Evolutionary conservation across 2,797 vertebrate genomes (phyloP).

Genomic region (Glyptemys insculpta): DNA sequence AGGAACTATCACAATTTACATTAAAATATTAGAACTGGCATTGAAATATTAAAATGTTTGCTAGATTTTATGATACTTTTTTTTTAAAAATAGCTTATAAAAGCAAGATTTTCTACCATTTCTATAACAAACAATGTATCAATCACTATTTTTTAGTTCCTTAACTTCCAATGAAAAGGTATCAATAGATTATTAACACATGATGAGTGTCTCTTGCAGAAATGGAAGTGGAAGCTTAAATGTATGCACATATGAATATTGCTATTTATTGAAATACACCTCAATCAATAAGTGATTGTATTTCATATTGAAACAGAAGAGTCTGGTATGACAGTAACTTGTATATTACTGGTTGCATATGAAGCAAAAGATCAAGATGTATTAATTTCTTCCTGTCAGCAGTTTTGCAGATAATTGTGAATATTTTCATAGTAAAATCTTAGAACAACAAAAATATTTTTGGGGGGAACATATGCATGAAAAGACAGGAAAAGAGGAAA

Average conservation of each 20-base stretch:
- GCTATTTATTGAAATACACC: background rate
- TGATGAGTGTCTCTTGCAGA: background rate
- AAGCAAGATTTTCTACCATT: slow-evolving; percentile 2
- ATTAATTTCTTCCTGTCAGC: background rate
- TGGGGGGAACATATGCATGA: background rate
- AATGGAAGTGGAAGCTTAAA: slow-evolving; percentile 46
- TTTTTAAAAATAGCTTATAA: background rate
- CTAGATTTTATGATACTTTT: background rate
- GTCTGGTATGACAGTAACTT: background rate
- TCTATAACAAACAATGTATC: background rate
- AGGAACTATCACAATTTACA: background rate
- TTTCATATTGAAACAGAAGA: background rate
- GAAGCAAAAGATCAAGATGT: background rate
- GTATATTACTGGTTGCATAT: background rate
- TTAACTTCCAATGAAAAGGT: slow-evolving; percentile 37
- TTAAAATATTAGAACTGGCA: background rate
- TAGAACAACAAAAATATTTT: background rate
- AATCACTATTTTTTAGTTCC: background rate
- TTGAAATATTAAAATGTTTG: background rate
- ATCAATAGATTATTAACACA: slow-evolving; percentile 18
- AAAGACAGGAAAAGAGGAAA: background rate
- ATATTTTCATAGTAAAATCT: background rate
- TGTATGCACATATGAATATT: background rate
- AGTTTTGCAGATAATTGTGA: background rate
- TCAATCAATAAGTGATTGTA: background rate